Evolutionary conservation across 2,888 invertebrate genomes (phyloP), one percentile per base, ranked within the genome.

Genomic region (Xanthorhoe designata): DNA sequence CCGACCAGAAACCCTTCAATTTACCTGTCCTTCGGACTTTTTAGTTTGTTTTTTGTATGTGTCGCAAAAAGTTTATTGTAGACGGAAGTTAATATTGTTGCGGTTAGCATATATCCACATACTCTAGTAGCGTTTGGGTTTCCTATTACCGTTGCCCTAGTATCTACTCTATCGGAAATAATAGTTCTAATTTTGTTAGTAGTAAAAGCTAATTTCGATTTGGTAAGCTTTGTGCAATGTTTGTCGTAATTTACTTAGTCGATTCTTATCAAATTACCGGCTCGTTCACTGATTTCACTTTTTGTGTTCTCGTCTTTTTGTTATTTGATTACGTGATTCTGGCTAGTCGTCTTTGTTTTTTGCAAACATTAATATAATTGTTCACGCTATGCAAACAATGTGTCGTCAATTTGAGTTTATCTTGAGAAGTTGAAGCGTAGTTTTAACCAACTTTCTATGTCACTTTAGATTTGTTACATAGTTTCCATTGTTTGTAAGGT

Each of bases 181-280:
- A 42, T 63, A 13, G 53, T 7, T 71, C 55, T 61, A 59, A 66
- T 64, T 61, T 57, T 69, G 52, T 63, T 55, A 29, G n/a, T 32
- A 53, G 56, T 52, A 52, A 8, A 35, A 54, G 61, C 67, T 72
- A 65, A 61, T 69, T 10, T 45, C 63, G 68, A 9, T 64, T 64
- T 32, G 50, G 42, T 51, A 57, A 60, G 45, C 52, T 64, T 68
- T 69, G 60, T 61, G 62, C 65, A 56, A 69, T 58, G 55, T 64
- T 64, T 56, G 69, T 74, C 71, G 65, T 76, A 68, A 70, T 74
- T 75, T 71, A 62, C 73, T 67, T 72, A 61, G 74, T 70, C 63
- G 71, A 78, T 78, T 76, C 74, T 81, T 78, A 80, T 83, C 78
- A 71, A 78, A 78, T 80, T 78, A 77, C 73, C 58, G n/a, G 63